Evolutionary conservation across 2,888 invertebrate genomes (phyloP).

Genomic region (Maniola hyperantus): DNA sequence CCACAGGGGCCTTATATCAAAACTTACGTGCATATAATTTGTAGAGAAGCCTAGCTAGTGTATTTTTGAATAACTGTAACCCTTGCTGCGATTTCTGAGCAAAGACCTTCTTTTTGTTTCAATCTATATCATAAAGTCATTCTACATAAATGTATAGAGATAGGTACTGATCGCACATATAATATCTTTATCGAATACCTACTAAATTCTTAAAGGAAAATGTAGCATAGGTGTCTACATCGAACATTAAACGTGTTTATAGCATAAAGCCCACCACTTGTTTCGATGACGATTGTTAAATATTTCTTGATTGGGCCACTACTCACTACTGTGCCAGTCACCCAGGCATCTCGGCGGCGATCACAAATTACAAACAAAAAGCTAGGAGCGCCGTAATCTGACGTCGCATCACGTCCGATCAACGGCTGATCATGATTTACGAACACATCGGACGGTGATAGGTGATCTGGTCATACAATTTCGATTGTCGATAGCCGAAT

Average conservation of each 20-base stretch:
- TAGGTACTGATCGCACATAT: too few relatives aligned
- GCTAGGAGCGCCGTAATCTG: conserved; percentile 77
- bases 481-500: conserved; percentile 60
- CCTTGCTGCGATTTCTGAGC: too few relatives aligned
- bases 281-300: conserved; percentile 38
- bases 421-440: conserved; percentile 80
- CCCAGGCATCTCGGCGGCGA: conserved; percentile 71
- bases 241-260: conserved; percentile 14
- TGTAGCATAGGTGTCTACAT: neutral
- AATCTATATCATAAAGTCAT: too few relatives aligned
- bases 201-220: too few relatives aligned
- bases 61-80: too few relatives aligned
- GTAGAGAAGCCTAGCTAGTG: too few relatives aligned
- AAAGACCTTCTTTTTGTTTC: too few relatives aligned
- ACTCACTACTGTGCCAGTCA: conserved; percentile 62
- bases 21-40: too few relatives aligned
- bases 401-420: conserved; percentile 75
- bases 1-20: too few relatives aligned
- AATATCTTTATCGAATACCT: too few relatives aligned
- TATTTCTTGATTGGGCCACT: conserved; percentile 45
- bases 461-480: conserved; percentile 72
- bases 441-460: conserved; percentile 73
- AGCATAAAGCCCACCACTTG: conserved; percentile 24
- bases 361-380: conserved; percentile 78
- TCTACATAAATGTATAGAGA: too few relatives aligned